Base-by-base conservation (phyloP, 2,888 invertebrate genomes). In the Octodonta nipae region DNA sequence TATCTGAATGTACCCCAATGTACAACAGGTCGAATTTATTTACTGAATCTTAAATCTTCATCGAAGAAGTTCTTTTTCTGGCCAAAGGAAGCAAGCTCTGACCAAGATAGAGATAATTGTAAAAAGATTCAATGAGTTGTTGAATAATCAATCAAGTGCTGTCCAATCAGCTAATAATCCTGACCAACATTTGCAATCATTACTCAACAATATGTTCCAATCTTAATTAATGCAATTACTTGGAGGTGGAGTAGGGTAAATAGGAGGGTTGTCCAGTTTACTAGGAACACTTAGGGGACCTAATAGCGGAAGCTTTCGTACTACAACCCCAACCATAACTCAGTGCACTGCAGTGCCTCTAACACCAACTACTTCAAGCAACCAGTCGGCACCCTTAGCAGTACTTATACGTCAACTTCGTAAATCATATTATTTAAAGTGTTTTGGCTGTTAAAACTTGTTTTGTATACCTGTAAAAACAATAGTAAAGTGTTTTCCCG, bases 201-300 rank as follows among this genome's bases (percentile, higher is more conserved):
- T 95, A 49, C 66, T 96, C 29, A 89, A 86, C 51, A 91, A 88
- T 54, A 93, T 95, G 89, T 89, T 88, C 1, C 93, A 93, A 56
- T 86, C 89, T 43, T 95, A 98, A 56, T 66, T 98, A 37, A 89
- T 96, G 85, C 95, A 95, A 60, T 66, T 98, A 27, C 86, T 98
- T 58, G 91, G 92, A 34, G 87, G 91, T 36, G 83, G 83, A n/a
- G 88, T 89, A 35, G 80, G 83, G 1, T 87, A 80, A 61, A 80
- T 84, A 55, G 79, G 83, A 28, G 80, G 81, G 3, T 63, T 86
- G 4, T 78, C 80, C n/a, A 81, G 77, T 31, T 68, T 81, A 24
- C 63, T 86, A 28, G 84, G 85, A 37, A 82, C 82, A 20, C 82
- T 85, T 71, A 82, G 80, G 79, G 52, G 56, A 32, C 51, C 55